These are phyloP conservation scores for Coptodon bakossiorum DNA, from an alignment of 2,113 vertebrate genomes.

Conservation along the genomic window DNA sequence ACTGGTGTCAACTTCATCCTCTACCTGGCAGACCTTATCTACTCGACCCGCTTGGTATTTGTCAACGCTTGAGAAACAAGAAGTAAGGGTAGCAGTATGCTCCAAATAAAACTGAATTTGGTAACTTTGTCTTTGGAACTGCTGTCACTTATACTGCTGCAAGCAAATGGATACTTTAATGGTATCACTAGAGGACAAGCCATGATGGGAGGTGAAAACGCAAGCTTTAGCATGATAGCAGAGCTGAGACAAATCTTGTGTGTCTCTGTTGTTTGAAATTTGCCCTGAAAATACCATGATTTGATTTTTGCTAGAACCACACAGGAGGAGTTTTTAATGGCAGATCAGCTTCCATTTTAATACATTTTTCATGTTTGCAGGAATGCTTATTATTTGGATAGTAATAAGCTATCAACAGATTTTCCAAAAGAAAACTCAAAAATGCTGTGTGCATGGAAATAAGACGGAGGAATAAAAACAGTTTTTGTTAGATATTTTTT, in stretches of 20 bases:
- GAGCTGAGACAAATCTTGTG: neutral
- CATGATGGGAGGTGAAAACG: neutral
- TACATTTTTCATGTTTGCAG: neutral
- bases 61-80: slow-evolving; percentile 65
- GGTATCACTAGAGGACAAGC: neutral
- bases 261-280: neutral
- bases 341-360: neutral
- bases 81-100: neutral
- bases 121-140: neutral
- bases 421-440: neutral
- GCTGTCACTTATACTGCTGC: neutral
- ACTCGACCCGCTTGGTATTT: slow-evolving; percentile 81
- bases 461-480: neutral
- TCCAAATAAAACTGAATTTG: slow-evolving; percentile 31
- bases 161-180: neutral
- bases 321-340: neutral
- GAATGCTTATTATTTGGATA: neutral
- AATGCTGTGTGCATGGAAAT: slow-evolving; percentile 24
- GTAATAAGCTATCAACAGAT: neutral
- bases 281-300: neutral
- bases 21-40: slow-evolving; percentile 80
- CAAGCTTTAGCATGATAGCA: neutral
- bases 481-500: neutral
- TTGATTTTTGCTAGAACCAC: neutral
- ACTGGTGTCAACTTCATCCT: slow-evolving; percentile 81